Evolutionary conservation across 37 sponge, comb jelly and placozoan species (phyloP), one percentile per base, ranked within the genome.

Genomic region (Hexactinellida sp.): DNA sequence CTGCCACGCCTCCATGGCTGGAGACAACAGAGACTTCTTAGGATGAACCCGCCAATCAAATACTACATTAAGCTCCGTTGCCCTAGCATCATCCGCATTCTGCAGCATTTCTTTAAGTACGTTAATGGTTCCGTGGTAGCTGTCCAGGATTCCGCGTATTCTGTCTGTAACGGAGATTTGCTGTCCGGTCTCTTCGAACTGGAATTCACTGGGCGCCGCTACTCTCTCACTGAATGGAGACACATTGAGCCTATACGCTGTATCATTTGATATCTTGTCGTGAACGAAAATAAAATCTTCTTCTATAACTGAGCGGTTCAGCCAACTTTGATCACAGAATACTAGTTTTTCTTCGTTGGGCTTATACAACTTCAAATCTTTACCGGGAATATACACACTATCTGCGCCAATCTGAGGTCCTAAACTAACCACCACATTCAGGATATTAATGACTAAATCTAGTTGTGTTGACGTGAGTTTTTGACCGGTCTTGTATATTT

Each of bases 61-160:
- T 9, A 94, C 55, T 82, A 94, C 89, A 83, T 90, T 90, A 36
- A 94, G 87, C 41, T 90, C 85, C 23, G 85, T 89, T 30, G 94
- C 94, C 34, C 85, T 84, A 36, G 94, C 94, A 89, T 94, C 94
- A 87, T 94, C 94, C 63, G 94, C 94, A 90, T 94, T 94, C 83
- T 94, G 94, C 41, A 94, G 84, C 13, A 94, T 82, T 39, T 94
- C 94, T 39, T 94, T 94, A 55, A 94, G 85, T 24, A 94, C 89
- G 37, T 90, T 91, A 85, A 88, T 89, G 82, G 88, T 83, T 36
- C 76, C 89, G 23, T 54, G 82, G 82, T 94, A 94, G 30, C 86
- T 92, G 82, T 90, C 83, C 51, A 94, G 84, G 23, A 92, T 92
- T 0, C 86, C 63, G 30, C 37, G 37, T 30, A 86, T 23, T 36